Evolutionary conservation across 1,140 invertebrate species (phyloP).

Genomic region (Cotesia vestalis): DNA sequence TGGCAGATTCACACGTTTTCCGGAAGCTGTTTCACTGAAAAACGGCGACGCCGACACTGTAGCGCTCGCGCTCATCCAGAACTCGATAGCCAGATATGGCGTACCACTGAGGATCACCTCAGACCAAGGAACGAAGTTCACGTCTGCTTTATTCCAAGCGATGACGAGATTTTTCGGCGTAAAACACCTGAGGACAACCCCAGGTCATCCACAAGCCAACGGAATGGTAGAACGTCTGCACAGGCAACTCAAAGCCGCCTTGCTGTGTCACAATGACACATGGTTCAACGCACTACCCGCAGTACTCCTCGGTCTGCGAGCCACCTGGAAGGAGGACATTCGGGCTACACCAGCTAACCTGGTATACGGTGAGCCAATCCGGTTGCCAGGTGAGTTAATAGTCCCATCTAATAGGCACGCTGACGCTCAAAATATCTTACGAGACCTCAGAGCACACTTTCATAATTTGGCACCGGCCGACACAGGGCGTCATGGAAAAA

Average conservation of each 20-base stretch:
- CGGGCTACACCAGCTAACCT: too few species aligned
- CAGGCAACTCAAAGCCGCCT: constrained; percentile 41
- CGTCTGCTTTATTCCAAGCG: constrained; percentile 46
- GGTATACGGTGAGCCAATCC: not conserved
- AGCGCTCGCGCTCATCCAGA: constrained; percentile 37
- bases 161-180: constrained; percentile 44
- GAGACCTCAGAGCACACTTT: too few species aligned
- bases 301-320: constrained; percentile 52
- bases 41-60: constrained; percentile 43
- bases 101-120: constrained; percentile 45
- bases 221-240: constrained; percentile 59
- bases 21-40: constrained; percentile 45
- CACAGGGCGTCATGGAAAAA: constrained; percentile 14
- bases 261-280: constrained; percentile 37
- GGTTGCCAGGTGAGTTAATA: constrained; percentile 56
- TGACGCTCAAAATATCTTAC: not conserved
- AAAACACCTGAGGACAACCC: constrained; percentile 35
- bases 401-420: not conserved
- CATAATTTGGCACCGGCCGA: not conserved
- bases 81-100: constrained; percentile 50
- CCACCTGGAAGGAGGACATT: constrained; percentile 31
- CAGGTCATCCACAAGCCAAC: constrained; percentile 55
- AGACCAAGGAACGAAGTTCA: constrained; percentile 49
- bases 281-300: constrained; percentile 50
- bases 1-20: constrained; percentile 48